Evolutionary conservation across 2,113 vertebrate genomes (phyloP).

Genomic region (Salminus brasiliensis): DNA sequence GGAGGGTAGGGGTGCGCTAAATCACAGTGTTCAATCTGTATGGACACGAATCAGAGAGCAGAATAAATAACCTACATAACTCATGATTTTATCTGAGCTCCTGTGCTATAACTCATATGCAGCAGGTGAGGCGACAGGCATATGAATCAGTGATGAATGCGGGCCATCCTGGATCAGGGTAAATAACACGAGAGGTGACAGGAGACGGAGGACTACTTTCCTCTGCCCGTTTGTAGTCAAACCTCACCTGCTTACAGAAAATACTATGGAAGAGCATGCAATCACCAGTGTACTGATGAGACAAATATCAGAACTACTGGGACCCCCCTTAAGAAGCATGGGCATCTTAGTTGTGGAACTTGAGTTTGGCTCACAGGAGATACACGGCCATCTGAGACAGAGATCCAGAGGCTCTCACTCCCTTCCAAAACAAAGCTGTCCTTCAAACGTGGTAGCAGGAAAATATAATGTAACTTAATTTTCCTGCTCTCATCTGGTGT

Average conservation of each 20-base stretch:
- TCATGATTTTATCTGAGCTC: conserved; percentile 35
- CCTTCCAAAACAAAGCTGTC: background rate
- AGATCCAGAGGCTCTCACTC: background rate
- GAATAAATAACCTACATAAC: conserved; percentile 47
- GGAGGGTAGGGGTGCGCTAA: background rate
- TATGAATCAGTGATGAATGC: conserved; percentile 38
- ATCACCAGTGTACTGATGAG: no score
- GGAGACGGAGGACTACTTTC: background rate
- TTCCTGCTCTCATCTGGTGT: background rate
- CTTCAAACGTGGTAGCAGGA: background rate
- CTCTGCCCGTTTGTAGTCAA: background rate
- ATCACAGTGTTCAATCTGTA: conserved; percentile 14
- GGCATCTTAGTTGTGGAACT: background rate
- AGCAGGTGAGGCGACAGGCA: conserved; percentile 29
- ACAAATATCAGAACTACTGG: no score
- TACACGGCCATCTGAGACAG: background rate
- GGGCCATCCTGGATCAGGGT: conserved; percentile 20
- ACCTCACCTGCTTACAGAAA: background rate
- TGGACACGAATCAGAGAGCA: conserved; percentile 32
- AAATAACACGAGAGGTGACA: conserved; percentile 33
- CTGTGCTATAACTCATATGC: conserved; percentile 25
- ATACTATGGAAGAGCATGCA: no score
- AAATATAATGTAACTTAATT: background rate
- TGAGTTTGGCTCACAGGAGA: no score
- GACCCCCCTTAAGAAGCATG: no score